These are phyloP conservation scores for Calliopum simillimum DNA, from an alignment of 2,888 invertebrate species.

Conservation along the genomic window DNA sequence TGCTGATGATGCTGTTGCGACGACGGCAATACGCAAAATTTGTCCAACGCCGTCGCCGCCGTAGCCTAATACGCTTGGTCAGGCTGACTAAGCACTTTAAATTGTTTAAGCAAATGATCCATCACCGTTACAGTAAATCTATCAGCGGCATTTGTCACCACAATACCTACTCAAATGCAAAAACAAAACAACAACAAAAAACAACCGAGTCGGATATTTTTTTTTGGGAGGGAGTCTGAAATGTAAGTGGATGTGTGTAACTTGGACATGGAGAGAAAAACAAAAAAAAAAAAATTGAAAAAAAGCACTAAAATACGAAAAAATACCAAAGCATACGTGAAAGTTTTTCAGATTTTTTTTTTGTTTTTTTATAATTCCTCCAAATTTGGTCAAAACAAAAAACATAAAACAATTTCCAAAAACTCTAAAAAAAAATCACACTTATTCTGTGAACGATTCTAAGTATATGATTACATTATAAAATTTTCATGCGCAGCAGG, in stretches of 20 bases:
- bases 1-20: slow-evolving; percentile 25
- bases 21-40: not conserved
- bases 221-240: not conserved
- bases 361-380: too few relatives aligned
- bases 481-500: too few relatives aligned
- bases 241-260: slow-evolving; percentile 33
- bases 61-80: not conserved
- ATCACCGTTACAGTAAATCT: slow-evolving; percentile 64
- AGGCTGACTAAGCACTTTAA: slow-evolving; percentile 55
- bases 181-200: not conserved
- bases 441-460: too few relatives aligned
- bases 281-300: slow-evolving; percentile 12
- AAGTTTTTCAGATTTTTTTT: too few relatives aligned
- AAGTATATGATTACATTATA: too few relatives aligned
- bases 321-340: too few relatives aligned
- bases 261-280: slow-evolving; percentile 31
- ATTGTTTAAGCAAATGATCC: slow-evolving; percentile 64
- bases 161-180: not conserved
- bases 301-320: too few relatives aligned
- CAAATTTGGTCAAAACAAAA: too few relatives aligned
- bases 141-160: slow-evolving; percentile 50
- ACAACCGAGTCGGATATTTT: not conserved
- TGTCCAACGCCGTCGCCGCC: not conserved
- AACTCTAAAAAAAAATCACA: too few relatives aligned
- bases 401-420: too few relatives aligned